These are phyloP conservation scores for Caranx ignobilis DNA, from an alignment of 2,113 vertebrate species.

Conservation along the genomic window DNA sequence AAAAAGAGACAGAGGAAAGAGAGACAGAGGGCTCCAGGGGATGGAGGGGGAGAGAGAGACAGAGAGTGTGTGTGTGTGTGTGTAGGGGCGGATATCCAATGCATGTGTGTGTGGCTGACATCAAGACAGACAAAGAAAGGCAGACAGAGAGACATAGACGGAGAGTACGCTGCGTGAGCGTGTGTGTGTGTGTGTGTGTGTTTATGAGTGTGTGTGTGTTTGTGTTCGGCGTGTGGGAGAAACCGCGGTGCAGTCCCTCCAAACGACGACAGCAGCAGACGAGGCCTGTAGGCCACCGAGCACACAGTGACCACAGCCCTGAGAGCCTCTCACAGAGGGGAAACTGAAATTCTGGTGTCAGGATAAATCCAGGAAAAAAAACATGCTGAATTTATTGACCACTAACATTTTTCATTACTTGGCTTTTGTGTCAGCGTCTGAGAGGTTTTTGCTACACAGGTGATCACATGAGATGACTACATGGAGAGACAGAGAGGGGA, in stretches of 20 bases:
- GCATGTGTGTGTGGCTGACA: slow-evolving; percentile 60
- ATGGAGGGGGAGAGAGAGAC: slow-evolving; percentile 42
- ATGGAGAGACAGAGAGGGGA: background rate
- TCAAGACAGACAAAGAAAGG: slow-evolving; percentile 45
- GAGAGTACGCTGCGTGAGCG: slow-evolving; percentile 13
- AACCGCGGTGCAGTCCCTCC: slow-evolving; percentile 55
- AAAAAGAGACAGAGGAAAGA: slow-evolving; percentile 57
- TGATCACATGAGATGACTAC: background rate
- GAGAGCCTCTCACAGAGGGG: slow-evolving; percentile 62
- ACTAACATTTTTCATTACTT: background rate
- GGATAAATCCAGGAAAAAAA: slow-evolving; percentile 2
- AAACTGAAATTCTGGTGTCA: background rate
- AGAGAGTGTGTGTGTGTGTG: slow-evolving; percentile 23
- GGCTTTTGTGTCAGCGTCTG: slow-evolving; percentile 21
- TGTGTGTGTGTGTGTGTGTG: slow-evolving; percentile 45
- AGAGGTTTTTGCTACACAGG: slow-evolving; percentile 5
- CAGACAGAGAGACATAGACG: slow-evolving; percentile 7
- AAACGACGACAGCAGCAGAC: slow-evolving; percentile 44
- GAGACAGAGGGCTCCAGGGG: slow-evolving; percentile 50
- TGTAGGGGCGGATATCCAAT: slow-evolving; percentile 41
- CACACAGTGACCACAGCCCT: slow-evolving; percentile 62
- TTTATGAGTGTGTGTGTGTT: slow-evolving; percentile 48
- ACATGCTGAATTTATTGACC: background rate
- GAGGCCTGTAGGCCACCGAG: slow-evolving; percentile 61
- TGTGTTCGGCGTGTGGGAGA: slow-evolving; percentile 63